Evolutionary conservation across 2,113 vertebrate species (phyloP).

Genomic region (Mustela lutreola): DNA sequence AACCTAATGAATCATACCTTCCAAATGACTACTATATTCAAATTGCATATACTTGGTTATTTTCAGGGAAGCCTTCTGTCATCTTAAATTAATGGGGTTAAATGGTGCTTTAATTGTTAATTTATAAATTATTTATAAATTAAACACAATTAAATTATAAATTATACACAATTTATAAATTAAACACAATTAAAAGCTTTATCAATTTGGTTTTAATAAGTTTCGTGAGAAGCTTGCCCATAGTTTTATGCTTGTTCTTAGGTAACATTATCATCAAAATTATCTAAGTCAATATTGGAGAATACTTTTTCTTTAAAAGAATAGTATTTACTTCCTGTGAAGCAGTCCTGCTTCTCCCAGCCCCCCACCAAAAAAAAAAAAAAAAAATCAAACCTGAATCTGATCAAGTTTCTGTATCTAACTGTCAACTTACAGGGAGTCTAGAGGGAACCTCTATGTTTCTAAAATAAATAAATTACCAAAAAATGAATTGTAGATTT

Average conservation of each 20-base stretch:
- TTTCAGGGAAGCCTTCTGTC: background rate
- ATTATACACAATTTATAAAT: too few species aligned
- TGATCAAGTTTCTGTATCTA: background rate
- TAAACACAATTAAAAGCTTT: background rate
- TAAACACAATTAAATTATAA: too few species aligned
- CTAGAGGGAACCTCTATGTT: background rate
- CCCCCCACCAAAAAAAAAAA: background rate
- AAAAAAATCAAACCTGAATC: background rate
- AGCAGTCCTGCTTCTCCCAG: background rate
- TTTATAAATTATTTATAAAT: background rate
- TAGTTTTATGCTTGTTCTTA: background rate
- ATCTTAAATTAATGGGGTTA: background rate
- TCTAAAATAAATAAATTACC: background rate
- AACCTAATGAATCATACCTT: background rate
- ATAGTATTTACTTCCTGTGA: background rate
- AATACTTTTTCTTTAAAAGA: background rate
- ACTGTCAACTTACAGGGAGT: background rate
- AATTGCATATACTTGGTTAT: background rate
- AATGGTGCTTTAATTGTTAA: background rate
- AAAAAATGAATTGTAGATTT: background rate
- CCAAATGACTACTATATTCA: background rate
- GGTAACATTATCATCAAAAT: background rate
- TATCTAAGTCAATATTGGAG: background rate
- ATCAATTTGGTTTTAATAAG: background rate
- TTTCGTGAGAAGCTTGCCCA: background rate